Percentiles rank a stretch among this genome's conserved stretches.
These are phyloP conservation scores for Acrobasis suavella DNA, from an alignment of 2,888 invertebrate species.

Conservation along the genomic window DNA sequence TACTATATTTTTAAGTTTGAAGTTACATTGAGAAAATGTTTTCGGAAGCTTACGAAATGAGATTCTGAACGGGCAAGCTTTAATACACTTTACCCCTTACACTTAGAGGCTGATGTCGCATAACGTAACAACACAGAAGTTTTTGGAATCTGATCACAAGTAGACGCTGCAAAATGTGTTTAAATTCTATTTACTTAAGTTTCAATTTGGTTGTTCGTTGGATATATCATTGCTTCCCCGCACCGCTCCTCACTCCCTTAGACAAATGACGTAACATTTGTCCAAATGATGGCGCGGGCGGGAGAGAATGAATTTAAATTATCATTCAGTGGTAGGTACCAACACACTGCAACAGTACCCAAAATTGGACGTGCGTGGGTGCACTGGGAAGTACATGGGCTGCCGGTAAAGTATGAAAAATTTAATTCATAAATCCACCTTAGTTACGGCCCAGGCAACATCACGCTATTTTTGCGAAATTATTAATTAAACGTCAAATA, in stretches of 20 bases:
- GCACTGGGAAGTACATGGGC: constrained; percentile 30
- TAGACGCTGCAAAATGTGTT: constrained; percentile 48
- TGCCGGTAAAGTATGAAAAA: constrained; percentile 33
- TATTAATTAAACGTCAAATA: not conserved
- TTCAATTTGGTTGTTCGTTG: constrained; percentile 42
- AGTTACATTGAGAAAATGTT: constrained; percentile 68
- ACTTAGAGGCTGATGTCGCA: constrained; percentile 56
- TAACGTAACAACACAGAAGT: constrained; percentile 57
- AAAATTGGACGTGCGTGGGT: constrained; percentile 66
- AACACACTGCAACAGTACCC: constrained; percentile 71
- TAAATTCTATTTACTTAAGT: constrained; percentile 44
- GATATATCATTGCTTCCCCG: constrained; percentile 50
- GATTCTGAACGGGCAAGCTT: constrained; percentile 49
- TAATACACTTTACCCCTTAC: constrained; percentile 53
- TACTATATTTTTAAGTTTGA: constrained; percentile 61
- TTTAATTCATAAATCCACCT: constrained; percentile 9
- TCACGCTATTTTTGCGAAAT: not conserved
- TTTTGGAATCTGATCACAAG: constrained; percentile 66
- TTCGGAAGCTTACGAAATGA: constrained; percentile 75
- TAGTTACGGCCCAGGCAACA: not conserved
- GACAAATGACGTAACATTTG: constrained; percentile 83
- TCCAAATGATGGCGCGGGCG: constrained; percentile 84
- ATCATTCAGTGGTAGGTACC: constrained; percentile 82
- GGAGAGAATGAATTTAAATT: constrained; percentile 84
- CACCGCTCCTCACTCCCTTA: constrained; percentile 65